A percentile compares a stretch with the other conserved stretches of the same genome.
Evolutionary conservation across 2,113 vertebrate genomes (phyloP).

Genomic region (Mionectes macconnelli): DNA sequence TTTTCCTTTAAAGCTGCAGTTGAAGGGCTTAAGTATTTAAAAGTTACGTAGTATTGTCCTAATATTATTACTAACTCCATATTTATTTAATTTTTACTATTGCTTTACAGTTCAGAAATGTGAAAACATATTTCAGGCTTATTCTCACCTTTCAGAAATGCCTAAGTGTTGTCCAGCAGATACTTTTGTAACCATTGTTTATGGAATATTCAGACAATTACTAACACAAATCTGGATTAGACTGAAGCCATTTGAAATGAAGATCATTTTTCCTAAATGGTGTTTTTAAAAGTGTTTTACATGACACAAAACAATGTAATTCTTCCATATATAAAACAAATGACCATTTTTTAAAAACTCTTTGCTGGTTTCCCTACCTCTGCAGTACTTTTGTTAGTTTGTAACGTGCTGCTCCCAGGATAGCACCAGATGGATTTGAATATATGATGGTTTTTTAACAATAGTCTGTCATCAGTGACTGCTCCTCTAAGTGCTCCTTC

Average conservation of each 20-base stretch:
- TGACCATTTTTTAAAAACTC: neutral
- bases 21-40: neutral
- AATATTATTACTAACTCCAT: neutral
- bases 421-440: slow-evolving; percentile 65
- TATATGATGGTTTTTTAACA: slow-evolving; percentile 66
- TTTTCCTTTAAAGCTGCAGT: neutral
- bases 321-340: slow-evolving; percentile 32
- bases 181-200: neutral
- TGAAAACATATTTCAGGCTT: neutral
- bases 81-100: neutral
- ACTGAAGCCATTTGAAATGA: neutral
- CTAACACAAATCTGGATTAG: neutral
- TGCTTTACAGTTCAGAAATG: neutral
- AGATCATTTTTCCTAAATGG: neutral
- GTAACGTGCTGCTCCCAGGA: slow-evolving; percentile 31
- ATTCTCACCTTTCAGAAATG: neutral
- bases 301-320: neutral
- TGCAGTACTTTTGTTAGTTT: slow-evolving; percentile 59
- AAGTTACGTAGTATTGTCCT: neutral
- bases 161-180: neutral
- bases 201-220: neutral
- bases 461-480: slow-evolving; percentile 65
- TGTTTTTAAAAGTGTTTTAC: neutral
- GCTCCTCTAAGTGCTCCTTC: slow-evolving; percentile 55
- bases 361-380: slow-evolving; percentile 9